Percentiles rank a stretch among this genome's conserved stretches.
These are phyloP conservation scores for Bombus fervidus DNA, from an alignment of 1,140 invertebrate genomes.

Conservation along the genomic window DNA sequence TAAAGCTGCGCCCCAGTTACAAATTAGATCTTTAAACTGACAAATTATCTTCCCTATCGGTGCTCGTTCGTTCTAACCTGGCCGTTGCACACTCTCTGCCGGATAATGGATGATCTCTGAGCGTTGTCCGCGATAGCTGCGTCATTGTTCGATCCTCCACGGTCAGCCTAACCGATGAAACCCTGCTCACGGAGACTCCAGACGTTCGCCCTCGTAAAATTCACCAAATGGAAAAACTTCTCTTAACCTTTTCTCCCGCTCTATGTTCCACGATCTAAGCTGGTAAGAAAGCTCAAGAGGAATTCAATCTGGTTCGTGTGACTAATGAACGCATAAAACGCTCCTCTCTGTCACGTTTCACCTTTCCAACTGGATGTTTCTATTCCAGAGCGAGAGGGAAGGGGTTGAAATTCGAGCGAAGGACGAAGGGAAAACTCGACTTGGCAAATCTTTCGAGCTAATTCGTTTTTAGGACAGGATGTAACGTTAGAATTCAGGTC, in stretches of 20 bases:
- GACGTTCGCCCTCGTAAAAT: conserved; percentile 48
- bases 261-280: conserved; percentile 30
- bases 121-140: conserved; percentile 30
- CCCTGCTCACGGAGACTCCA: conserved; percentile 35
- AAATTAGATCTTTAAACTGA: conserved; percentile 47
- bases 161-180: conserved; percentile 54
- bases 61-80: conserved; percentile 21
- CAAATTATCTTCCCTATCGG: conserved; percentile 38
- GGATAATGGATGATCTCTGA: conserved; percentile 36
- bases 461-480: conserved; percentile 11
- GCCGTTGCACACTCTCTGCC: conserved; percentile 20
- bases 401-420: not conserved
- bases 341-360: conserved; percentile 54
- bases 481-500: conserved; percentile 24
- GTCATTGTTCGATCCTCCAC: conserved; percentile 54
- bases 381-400: not conserved
- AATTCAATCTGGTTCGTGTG: conserved; percentile 76
- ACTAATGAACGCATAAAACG: conserved; percentile 78
- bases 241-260: conserved; percentile 10
- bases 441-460: conserved; percentile 5
- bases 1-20: conserved; percentile 15
- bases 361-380: conserved; percentile 10
- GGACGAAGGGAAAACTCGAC: conserved; percentile 14
- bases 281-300: conserved; percentile 54
- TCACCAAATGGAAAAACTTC: conserved; percentile 41